These are phyloP conservation scores for Drosophila austrosaltans DNA, from an alignment of 2,888 invertebrate species.

Conservation along the genomic window DNA sequence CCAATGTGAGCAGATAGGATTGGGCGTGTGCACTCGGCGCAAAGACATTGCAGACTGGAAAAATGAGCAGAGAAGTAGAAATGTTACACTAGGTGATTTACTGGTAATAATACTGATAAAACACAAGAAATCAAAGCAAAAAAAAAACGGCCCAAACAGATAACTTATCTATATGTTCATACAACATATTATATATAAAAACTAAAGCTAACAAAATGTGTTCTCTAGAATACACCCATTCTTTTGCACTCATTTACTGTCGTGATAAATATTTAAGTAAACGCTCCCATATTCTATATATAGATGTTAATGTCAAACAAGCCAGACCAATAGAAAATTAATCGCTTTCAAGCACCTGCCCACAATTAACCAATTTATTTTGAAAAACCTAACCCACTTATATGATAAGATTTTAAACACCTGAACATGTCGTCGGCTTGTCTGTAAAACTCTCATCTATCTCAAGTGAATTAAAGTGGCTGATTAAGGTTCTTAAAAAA, in stretches of 20 bases:
- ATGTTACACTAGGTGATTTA: slow-evolving; percentile 23
- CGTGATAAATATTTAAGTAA: slow-evolving; percentile 4
- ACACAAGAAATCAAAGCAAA: slow-evolving; percentile 29
- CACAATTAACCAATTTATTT: slow-evolving; percentile 40
- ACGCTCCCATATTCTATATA: slow-evolving; percentile 20
- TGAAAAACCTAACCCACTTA: slow-evolving; percentile 11
- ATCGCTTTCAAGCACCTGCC: slow-evolving; percentile 24
- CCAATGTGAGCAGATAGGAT: slow-evolving; percentile 68
- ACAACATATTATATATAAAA: not conserved
- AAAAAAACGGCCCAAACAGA: slow-evolving; percentile 24
- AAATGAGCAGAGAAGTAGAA: slow-evolving; percentile 19
- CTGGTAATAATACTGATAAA: slow-evolving; percentile 33
- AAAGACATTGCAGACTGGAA: slow-evolving; percentile 80
- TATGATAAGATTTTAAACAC: slow-evolving; percentile 3
- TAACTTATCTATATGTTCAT: slow-evolving; percentile 34
- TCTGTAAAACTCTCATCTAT: slow-evolving; percentile 3
- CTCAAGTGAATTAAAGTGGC: not conserved
- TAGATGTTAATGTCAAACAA: slow-evolving; percentile 6
- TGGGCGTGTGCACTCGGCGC: slow-evolving; percentile 74
- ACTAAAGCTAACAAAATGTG: too few relatives aligned
- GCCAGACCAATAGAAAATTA: slow-evolving; percentile 4
- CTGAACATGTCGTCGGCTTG: slow-evolving; percentile 1
- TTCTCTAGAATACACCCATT: too few relatives aligned
- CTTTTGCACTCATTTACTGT: not conserved
- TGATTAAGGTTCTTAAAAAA: not conserved